phyloP scores from a whole-genome alignment of 2,113 vertebrate genomes.

The Amphilophus citrinellus region DNA sequence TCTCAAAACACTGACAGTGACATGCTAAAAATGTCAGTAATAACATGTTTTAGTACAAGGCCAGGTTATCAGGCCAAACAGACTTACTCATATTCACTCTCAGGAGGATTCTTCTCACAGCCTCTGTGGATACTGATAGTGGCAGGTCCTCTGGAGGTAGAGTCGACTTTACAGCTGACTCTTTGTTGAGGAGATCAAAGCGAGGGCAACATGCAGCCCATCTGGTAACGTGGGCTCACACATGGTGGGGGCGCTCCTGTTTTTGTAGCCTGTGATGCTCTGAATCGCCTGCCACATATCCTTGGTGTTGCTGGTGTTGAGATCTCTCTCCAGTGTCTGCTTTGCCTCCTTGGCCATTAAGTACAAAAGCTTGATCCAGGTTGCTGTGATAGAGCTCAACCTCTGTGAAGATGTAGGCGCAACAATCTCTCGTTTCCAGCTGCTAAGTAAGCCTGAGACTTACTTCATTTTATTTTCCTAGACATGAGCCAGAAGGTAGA shows the following conservation, averaged over 20 bases:
- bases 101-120: slow-evolving; percentile 3
- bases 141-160: slow-evolving; percentile 1
- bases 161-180: background rate
- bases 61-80: slow-evolving; percentile 9
- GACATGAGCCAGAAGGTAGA: background rate
- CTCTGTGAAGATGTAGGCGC: background rate
- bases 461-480: slow-evolving; percentile 1
- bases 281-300: slow-evolving; percentile 15
- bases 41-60: background rate
- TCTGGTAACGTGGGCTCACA: slow-evolving; percentile 8
- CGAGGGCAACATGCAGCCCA: background rate
- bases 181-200: slow-evolving; percentile 38
- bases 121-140: slow-evolving; percentile 3
- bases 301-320: background rate
- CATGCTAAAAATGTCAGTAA: background rate
- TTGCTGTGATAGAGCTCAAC: background rate
- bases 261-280: slow-evolving; percentile 3
- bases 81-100: slow-evolving; percentile 1
- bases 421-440: background rate
- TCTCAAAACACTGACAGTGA: background rate
- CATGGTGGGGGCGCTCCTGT: slow-evolving; percentile 2
- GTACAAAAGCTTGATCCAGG: background rate
- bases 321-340: background rate
- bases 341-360: background rate
- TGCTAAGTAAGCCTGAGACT: background rate